Conservation (phyloP, 2,113 vertebrate genomes). For the Myotis lucifugus region DNA sequence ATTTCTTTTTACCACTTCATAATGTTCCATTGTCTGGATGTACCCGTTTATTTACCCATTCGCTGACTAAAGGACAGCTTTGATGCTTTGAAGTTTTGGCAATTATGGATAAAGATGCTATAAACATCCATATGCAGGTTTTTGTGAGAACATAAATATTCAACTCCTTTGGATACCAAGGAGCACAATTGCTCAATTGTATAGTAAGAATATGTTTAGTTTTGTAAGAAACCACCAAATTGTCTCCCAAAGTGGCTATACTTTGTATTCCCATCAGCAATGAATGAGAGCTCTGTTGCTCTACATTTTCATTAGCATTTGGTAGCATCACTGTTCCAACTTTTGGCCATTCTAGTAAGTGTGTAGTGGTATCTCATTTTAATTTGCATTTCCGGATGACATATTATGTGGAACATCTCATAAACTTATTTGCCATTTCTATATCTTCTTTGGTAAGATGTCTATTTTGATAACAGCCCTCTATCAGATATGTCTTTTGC, state of each 20-base stretch:
- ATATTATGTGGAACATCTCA: background rate
- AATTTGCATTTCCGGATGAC: background rate
- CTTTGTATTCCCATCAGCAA: background rate
- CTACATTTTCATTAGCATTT: background rate
- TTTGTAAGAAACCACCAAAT: background rate
- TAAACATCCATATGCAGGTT: background rate
- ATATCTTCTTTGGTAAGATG: background rate
- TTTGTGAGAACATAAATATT: constrained; percentile 19
- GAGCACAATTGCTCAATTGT: background rate
- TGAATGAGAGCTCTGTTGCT: background rate
- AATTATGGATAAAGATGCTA: background rate
- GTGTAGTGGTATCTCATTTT: background rate
- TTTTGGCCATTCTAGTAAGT: background rate
- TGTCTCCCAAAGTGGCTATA: background rate
- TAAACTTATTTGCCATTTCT: background rate
- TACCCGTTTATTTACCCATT: background rate
- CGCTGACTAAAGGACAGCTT: background rate
- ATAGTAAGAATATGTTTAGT: background rate
- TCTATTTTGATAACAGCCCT: background rate
- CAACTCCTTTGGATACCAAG: background rate
- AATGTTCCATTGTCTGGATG: background rate
- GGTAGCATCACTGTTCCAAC: background rate
- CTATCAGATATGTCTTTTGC: background rate
- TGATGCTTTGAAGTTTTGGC: background rate
- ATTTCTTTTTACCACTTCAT: background rate